Evolutionary conservation across 2,113 vertebrate species (phyloP).

Genomic region (Plecotus auritus): DNA sequence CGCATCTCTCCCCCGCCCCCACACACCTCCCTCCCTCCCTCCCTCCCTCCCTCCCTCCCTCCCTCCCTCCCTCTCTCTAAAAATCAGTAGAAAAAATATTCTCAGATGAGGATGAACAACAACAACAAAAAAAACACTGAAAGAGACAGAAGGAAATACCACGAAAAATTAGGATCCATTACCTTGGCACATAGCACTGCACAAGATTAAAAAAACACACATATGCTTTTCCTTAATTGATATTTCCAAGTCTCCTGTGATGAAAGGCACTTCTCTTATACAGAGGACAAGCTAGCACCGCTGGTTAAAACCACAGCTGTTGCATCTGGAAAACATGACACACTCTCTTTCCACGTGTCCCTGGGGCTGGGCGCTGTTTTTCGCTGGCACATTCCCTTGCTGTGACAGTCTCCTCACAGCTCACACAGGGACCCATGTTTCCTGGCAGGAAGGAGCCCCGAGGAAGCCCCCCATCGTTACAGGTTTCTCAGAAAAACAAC

Average conservation of each 20-base stretch:
- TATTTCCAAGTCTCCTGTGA: not conserved
- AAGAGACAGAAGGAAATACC: not conserved
- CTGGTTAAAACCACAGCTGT: not conserved
- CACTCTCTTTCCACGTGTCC: not conserved
- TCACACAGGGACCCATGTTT: not conserved
- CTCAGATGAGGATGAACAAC: too few species aligned
- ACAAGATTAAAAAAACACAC: too few species aligned
- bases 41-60: too few species aligned
- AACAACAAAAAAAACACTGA: too few species aligned
- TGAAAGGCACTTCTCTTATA: not conserved
- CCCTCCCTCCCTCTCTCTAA: too few species aligned
- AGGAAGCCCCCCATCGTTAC: not conserved
- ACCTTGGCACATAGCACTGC: rapidly evolving
- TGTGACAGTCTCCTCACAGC: not conserved
- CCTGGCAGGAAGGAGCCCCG: not conserved
- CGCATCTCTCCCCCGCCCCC: too few species aligned
- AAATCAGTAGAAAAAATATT: too few species aligned
- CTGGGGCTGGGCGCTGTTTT: not conserved
- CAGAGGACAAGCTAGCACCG: not conserved
- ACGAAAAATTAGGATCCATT: rapidly evolving
- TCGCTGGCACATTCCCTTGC: not conserved
- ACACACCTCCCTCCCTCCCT: too few species aligned
- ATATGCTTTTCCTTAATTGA: not conserved
- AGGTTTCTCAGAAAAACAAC: not conserved
- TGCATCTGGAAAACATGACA: not conserved